These are phyloP conservation scores for Acanthopleura granulata DNA, from an alignment of 2,888 invertebrate species.

Conservation along the genomic window DNA sequence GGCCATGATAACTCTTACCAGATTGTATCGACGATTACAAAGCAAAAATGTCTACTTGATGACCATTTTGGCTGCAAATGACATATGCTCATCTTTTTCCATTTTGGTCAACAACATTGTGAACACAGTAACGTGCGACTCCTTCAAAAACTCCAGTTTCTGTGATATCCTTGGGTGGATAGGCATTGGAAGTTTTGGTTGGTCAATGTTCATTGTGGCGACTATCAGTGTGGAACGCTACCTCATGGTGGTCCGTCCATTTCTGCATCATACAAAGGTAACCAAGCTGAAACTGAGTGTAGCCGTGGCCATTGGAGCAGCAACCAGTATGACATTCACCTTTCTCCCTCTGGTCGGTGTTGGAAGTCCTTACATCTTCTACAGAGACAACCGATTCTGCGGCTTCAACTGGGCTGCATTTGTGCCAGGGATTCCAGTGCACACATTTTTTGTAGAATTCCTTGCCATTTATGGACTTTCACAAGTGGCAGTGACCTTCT, in stretches of 20 bases:
- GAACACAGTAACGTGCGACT: conserved; percentile 18
- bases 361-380: conserved; percentile 4
- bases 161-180: conserved; percentile 20
- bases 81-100: conserved; percentile 13
- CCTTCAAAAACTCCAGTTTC: not conserved
- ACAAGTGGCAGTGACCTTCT: not conserved
- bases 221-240: conserved; percentile 20
- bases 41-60: conserved; percentile 21
- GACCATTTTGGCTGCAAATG: conserved; percentile 20
- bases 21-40: not conserved
- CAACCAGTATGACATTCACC: not conserved
- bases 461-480: not conserved
- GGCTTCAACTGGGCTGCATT: conserved; percentile 7
- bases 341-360: not conserved
- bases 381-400: conserved; percentile 10
- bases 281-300: conserved; percentile 10
- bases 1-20: conserved; percentile 12
- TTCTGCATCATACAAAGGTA: conserved; percentile 19
- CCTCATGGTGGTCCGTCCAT: conserved; percentile 11
- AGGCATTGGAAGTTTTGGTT: conserved; percentile 18
- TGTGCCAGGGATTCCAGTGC: not conserved
- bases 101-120: conserved; percentile 21
- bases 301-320: not conserved
- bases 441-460: conserved; percentile 9
- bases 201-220: conserved; percentile 12